Evolutionary conservation across 2,888 invertebrate genomes (phyloP), one percentile per base, ranked within the genome.

Genomic region (Hydraecia micacea): DNA sequence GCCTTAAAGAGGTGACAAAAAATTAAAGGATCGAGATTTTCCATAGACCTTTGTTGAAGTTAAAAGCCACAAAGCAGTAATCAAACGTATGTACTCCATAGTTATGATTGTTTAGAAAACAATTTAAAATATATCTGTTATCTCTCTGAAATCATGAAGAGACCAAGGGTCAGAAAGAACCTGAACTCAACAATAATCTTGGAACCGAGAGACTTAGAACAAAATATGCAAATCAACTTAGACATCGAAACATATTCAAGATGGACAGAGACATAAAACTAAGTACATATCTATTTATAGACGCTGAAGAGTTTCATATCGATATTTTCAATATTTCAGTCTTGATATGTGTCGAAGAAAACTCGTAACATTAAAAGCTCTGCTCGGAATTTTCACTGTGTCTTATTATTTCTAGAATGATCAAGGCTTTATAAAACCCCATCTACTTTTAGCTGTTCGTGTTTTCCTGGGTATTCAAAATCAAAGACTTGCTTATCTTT

Each of bases 391-490:
- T 84, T 46, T 15, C 58, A n/a, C 46, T 46, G 11, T 79, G 36
- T 28, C 36, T 63, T 78, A 69, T 18, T 80, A 71, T 68, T 73
- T 55, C 42, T 62, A 58, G 32, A 68, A 68, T 36, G 28, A 65
- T 39, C n/a, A 36, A 46, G 66, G 15, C 6, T 63, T 49, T 36
- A 52, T 42, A 58, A 60, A 75, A 71, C 32, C 21, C 60, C 55
- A 13, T 13, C 6, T 62, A 52, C 55, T 11, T 49, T 15, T 32
- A 55, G 46, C 21, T 66, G 32, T 36, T 62, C 66, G 46, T 62
- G 25, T 69, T 81, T 79, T 58, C 49, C 49, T 36, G 36, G 15
- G n/a, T 32, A 46, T 55, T 42, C 3, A 11, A 28, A 52, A 28
- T 52, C 18, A 46, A 32, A 46, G 9, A 28, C 11, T 36, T 36